phyloP scores from a whole-genome alignment of 2,888 invertebrate species.

The Cabera pusaria region DNA sequence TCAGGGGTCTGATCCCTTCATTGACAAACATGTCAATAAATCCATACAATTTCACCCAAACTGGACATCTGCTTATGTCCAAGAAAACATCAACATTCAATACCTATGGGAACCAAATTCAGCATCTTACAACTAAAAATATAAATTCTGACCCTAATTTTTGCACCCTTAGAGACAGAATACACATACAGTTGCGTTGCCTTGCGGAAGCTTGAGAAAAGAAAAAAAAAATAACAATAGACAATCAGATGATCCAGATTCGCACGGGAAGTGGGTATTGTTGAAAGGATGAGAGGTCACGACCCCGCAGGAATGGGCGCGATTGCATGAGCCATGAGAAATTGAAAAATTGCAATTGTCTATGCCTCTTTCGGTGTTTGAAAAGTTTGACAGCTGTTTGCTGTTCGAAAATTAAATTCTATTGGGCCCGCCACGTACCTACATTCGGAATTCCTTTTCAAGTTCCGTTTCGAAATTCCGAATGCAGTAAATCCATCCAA shows the following conservation, averaged over 20 bases:
- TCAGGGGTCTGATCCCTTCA: no score
- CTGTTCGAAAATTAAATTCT: no score
- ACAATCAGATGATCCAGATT: conserved; percentile 69
- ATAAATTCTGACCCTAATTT: no score
- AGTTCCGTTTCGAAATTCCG: no score
- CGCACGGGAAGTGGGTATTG: conserved; percentile 56
- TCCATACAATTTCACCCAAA: conserved; percentile 2
- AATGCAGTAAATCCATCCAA: no score
- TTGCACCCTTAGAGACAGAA: conserved; percentile 34
- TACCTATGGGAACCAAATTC: conserved; percentile 18
- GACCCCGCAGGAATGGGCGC: conserved; percentile 45
- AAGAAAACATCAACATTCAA: background rate
- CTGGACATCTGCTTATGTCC: conserved; percentile 15
- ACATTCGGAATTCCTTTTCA: no score
- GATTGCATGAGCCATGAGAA: conserved; percentile 29
- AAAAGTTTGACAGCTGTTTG: conserved; percentile 31
- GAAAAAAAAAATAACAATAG: conserved; percentile 59
- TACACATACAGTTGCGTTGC: conserved; percentile 34
- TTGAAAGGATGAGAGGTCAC: conserved; percentile 43
- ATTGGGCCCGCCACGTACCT: no score
- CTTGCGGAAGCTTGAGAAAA: conserved; percentile 52
- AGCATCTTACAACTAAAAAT: no score
- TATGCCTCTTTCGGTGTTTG: conserved; percentile 30
- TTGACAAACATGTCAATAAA: conserved; percentile 8
- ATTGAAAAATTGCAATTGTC: conserved; percentile 24